These are phyloP conservation scores for Gyps fulvus DNA, from an alignment of 2,113 vertebrate species.

Conservation along the genomic window DNA sequence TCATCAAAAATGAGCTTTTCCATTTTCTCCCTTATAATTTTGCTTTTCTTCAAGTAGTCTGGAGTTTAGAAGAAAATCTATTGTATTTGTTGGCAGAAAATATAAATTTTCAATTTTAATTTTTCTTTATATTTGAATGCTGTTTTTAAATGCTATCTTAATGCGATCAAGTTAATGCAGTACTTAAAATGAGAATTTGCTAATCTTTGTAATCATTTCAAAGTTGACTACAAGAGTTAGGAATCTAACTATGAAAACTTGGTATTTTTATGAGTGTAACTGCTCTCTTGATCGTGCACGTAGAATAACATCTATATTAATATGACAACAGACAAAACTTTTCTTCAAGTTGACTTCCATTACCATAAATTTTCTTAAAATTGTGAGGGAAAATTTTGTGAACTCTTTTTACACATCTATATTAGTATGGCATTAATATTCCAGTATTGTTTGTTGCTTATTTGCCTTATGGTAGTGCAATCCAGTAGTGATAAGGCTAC, in stretches of 20 bases:
- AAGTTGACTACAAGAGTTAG: neutral
- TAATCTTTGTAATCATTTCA: neutral
- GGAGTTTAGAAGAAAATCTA: neutral
- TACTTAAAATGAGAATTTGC: neutral
- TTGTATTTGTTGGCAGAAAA: neutral
- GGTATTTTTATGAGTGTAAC: neutral
- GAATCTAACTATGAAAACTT: neutral
- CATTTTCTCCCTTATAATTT: neutral
- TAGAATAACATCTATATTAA: neutral
- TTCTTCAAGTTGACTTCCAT: neutral
- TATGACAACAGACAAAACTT: neutral
- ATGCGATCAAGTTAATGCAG: neutral
- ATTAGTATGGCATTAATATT: neutral
- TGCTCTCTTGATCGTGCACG: neutral
- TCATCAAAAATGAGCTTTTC: neutral
- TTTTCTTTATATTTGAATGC: neutral
- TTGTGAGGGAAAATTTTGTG: neutral
- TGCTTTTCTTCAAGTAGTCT: neutral
- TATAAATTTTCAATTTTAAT: neutral
- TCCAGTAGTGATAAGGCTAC: neutral
- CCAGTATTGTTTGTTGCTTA: neutral
- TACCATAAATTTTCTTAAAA: neutral
- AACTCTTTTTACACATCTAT: neutral
- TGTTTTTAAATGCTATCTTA: neutral
- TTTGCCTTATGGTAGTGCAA: neutral